phyloP scores from a whole-genome alignment of 1,140 invertebrate species.

The Xylocopa sonorina region DNA sequence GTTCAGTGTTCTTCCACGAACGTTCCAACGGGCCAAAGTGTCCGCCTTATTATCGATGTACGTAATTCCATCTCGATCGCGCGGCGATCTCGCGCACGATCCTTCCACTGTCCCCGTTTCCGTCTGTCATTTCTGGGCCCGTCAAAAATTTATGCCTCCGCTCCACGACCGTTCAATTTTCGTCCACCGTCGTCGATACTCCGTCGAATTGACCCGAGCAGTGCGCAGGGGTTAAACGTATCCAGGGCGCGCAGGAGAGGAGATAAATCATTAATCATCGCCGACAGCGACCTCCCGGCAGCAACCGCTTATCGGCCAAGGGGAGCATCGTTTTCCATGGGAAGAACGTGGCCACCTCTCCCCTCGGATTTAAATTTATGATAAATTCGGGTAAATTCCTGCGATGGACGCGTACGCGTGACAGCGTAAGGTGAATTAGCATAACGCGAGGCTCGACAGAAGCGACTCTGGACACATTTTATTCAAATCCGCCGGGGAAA shows the following conservation, averaged over 20 bases:
- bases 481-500: conserved; percentile 42
- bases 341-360: background rate
- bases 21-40: no score
- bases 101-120: no score
- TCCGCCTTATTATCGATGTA: no score
- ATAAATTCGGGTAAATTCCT: conserved; percentile 64
- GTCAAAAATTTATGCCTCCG: no score
- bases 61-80: no score
- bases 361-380: conserved; percentile 54
- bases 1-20: no score
- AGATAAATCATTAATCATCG: conserved; percentile 39
- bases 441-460: conserved; percentile 42
- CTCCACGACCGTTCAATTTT: no score
- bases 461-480: conserved; percentile 48
- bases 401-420: conserved; percentile 32
- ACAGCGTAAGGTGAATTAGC: conserved; percentile 29
- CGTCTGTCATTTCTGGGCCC: no score
- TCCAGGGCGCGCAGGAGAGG: background rate
- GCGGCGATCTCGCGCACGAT: no score
- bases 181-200: no score
- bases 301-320: conserved; percentile 36
- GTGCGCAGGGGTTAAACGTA: no score
- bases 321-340: conserved; percentile 5
- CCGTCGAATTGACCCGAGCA: no score
- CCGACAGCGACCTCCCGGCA: conserved; percentile 16